These are phyloP conservation scores for Drosophila nigrodunni DNA, from an alignment of 1,140 invertebrate genomes.

Conservation along the genomic window DNA sequence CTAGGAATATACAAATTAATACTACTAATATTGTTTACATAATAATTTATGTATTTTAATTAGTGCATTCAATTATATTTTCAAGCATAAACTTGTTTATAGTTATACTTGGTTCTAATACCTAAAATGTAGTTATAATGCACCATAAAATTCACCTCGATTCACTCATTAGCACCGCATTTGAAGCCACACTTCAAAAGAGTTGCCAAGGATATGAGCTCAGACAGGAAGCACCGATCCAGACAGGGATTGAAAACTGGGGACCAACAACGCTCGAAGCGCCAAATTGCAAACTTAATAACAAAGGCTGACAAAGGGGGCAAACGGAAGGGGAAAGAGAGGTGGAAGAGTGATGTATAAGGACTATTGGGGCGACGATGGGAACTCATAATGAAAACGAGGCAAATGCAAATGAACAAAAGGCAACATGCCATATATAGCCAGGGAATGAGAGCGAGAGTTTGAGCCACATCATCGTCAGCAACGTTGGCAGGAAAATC, in stretches of 20 bases:
- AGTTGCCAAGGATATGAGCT: constrained; percentile 62
- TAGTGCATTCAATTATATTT: too few species aligned
- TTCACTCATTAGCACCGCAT: constrained; percentile 39
- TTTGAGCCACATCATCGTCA: constrained; percentile 53
- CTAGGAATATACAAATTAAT: too few species aligned
- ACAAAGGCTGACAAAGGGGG: constrained; percentile 33
- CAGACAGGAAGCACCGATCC: constrained; percentile 44
- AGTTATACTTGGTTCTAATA: not conserved
- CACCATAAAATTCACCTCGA: constrained; percentile 13
- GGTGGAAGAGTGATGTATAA: constrained; percentile 5
- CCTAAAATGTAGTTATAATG: constrained; percentile 10
- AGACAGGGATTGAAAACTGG: not conserved
- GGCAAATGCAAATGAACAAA: constrained; percentile 78
- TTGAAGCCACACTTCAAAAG: constrained; percentile 55
- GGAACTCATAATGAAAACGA: constrained; percentile 73
- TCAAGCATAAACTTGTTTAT: not conserved
- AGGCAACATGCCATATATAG: constrained; percentile 52
- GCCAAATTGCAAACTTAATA: constrained; percentile 69
- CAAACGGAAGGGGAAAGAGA: constrained; percentile 5
- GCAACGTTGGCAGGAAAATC: constrained; percentile 69
- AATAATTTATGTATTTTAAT: too few species aligned
- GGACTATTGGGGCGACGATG: constrained; percentile 38
- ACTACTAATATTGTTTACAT: too few species aligned
- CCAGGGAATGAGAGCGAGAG: not conserved
- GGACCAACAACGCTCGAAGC: constrained; percentile 27